A percentile compares a stretch with the other conserved stretches of the same genome.
phyloP scores from a whole-genome alignment of 2,797 vertebrate genomes.

The Hafferia zeledoni region DNA sequence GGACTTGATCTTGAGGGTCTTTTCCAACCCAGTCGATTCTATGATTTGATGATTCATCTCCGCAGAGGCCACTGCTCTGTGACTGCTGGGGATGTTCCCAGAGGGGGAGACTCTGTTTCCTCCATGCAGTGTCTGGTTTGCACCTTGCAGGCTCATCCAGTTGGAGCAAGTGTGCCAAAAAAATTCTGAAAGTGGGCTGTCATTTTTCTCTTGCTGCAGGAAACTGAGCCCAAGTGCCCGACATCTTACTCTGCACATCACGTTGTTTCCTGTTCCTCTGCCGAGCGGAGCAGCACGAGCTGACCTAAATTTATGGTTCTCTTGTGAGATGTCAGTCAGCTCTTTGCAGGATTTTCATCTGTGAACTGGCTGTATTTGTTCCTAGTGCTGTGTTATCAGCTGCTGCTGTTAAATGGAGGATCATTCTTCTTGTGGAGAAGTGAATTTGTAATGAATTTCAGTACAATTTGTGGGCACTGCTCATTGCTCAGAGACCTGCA shows the following conservation, averaged over 20 bases:
- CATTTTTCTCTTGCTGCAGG: background rate
- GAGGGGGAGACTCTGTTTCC: background rate
- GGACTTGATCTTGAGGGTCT: too few species aligned
- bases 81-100: background rate
- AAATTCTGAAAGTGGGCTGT: background rate
- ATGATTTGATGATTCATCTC: background rate
- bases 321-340: background rate
- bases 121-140: accelerated
- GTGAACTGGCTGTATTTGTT: background rate
- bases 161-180: background rate
- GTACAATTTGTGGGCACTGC: background rate
- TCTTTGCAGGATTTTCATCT: background rate
- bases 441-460: background rate
- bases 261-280: background rate
- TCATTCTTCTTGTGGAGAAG: background rate
- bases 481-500: background rate
- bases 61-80: accelerated
- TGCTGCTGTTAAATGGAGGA: background rate
- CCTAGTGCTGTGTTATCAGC: background rate
- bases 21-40: too few species aligned
- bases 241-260: background rate
- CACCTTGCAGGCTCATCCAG: background rate
- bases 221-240: background rate
- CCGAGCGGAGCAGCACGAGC: background rate
- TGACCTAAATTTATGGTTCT: background rate